Evolutionary conservation across 1,140 invertebrate species (phyloP).

Genomic region (Drosophila melanica): DNA sequence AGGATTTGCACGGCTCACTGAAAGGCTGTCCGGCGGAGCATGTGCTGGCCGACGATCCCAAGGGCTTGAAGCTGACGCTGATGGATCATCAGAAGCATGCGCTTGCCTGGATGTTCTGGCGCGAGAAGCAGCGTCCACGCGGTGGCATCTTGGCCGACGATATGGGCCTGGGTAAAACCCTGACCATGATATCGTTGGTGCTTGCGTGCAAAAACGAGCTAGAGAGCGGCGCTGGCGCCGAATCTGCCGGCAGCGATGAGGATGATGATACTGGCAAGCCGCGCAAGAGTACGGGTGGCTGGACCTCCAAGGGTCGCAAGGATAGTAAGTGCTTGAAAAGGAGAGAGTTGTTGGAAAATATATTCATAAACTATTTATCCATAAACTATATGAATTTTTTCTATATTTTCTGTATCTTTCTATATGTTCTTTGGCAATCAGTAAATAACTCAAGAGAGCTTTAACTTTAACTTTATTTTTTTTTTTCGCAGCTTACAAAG

Average conservation of each 20-base stretch:
- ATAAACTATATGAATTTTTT: too few relatives aligned
- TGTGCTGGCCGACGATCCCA: conserved; percentile 86
- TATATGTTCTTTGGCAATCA: too few relatives aligned
- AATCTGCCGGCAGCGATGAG: conserved; percentile 45
- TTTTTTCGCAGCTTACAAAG: conserved; percentile 84
- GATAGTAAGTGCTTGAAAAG: conserved; percentile 66
- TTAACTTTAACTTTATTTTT: too few relatives aligned
- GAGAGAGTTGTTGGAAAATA: too few relatives aligned
- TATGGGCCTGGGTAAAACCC: conserved; percentile 97
- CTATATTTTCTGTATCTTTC: too few relatives aligned
- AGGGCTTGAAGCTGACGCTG: conserved; percentile 87
- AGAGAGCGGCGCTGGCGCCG: conserved; percentile 40
- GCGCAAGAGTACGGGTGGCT: conserved; percentile 54
- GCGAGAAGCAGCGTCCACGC: conserved; percentile 92
- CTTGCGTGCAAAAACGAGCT: conserved; percentile 83
- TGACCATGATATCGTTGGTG: conserved; percentile 95
- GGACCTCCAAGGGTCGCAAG: conserved; percentile 74
- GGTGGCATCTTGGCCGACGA: conserved; percentile 95
- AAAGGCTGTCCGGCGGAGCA: conserved; percentile 87
- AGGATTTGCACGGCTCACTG: conserved; percentile 90
- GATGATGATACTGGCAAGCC: conserved; percentile 66
- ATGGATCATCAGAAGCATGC: conserved; percentile 95
- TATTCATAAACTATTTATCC: too few relatives aligned
- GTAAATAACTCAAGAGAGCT: too few relatives aligned
- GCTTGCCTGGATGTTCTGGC: conserved; percentile 94